phyloP scores from a whole-genome alignment of 2,888 invertebrate species.

The Sthenelais limicola region DNA sequence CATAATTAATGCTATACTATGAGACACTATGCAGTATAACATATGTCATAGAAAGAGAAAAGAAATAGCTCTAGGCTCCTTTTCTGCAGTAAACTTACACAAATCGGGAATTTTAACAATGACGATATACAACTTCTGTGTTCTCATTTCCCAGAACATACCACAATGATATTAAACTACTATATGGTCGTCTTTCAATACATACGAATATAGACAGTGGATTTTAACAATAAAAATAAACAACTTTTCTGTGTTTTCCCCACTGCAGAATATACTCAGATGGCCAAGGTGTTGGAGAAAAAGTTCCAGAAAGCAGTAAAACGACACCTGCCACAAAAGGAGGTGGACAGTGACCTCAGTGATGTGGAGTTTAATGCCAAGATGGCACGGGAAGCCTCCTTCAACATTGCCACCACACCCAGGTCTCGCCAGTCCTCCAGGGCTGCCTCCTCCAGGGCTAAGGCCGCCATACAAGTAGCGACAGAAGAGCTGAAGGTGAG shows the following conservation, averaged over 20 bases:
- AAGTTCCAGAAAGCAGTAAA: slow-evolving; percentile 32
- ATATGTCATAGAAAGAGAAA: too few relatives aligned
- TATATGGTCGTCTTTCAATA: too few relatives aligned
- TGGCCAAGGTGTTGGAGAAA: slow-evolving; percentile 44
- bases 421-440: not conserved
- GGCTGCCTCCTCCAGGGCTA: slow-evolving; percentile 12
- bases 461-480: not conserved
- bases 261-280: slow-evolving; percentile 50
- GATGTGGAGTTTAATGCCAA: slow-evolving; percentile 41
- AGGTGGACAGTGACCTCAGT: not conserved
- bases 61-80: too few relatives aligned
- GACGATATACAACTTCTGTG: too few relatives aligned
- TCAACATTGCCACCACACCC: not conserved
- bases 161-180: too few relatives aligned
- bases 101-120: too few relatives aligned
- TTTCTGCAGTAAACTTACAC: too few relatives aligned
- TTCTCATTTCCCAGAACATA: too few relatives aligned
- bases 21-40: too few relatives aligned
- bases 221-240: not conserved
- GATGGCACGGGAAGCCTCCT: slow-evolving; percentile 19
- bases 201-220: too few relatives aligned
- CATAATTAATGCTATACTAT: too few relatives aligned
- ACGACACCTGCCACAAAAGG: slow-evolving; percentile 11
- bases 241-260: not conserved
- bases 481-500: not conserved